These are phyloP conservation scores for Aulostomus chinensis DNA, from an alignment of 2,797 vertebrate species.

Conservation along the genomic window DNA sequence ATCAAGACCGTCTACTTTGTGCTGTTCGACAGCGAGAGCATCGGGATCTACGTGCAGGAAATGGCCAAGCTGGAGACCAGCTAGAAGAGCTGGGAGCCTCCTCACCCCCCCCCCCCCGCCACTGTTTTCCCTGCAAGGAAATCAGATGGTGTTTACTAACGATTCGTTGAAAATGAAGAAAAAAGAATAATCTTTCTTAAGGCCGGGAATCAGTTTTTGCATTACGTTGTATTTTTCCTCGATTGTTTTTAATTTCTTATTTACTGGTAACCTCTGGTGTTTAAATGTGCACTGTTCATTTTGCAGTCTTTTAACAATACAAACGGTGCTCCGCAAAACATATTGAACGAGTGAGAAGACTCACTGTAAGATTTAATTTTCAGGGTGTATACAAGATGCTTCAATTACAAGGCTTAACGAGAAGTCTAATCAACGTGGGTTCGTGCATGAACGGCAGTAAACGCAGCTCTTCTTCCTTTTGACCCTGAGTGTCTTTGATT, in stretches of 20 bases:
- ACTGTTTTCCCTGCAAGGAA: constrained; percentile 38
- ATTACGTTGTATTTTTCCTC: constrained; percentile 63
- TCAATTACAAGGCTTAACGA: constrained; percentile 57
- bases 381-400: constrained; percentile 35
- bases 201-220: constrained; percentile 65
- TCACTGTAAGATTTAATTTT: constrained; percentile 45
- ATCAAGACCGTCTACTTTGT: constrained; percentile 99
- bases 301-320: constrained; percentile 44
- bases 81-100: constrained; percentile 79
- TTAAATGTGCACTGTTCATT: constrained; percentile 58
- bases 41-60: constrained; percentile 98
- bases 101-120: not conserved
- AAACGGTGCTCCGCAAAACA: constrained; percentile 36
- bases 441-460: constrained; percentile 56
- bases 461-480: constrained; percentile 42
- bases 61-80: constrained; percentile 96
- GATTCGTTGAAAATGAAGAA: constrained; percentile 47
- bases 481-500: too few relatives aligned
- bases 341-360: constrained; percentile 30
- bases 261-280: constrained; percentile 35
- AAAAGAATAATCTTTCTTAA: constrained; percentile 44
- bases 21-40: constrained; percentile 98
- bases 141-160: constrained; percentile 45
- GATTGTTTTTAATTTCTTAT: constrained; percentile 60
- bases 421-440: constrained; percentile 68